Evolutionary conservation across 2,113 vertebrate species (phyloP).

Genomic region (Paramormyrops kingsleyae): DNA sequence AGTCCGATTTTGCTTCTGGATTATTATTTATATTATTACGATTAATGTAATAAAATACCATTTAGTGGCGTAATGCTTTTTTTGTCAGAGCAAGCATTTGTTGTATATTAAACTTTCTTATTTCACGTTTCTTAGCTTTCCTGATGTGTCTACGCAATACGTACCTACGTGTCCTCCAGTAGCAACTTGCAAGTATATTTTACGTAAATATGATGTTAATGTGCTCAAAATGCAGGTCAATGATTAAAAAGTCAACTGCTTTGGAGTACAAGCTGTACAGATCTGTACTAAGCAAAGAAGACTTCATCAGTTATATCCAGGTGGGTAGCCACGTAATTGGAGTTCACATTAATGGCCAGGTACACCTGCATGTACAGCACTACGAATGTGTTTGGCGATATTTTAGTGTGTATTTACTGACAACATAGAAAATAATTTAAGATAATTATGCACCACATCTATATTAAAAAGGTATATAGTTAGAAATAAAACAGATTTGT

Average conservation of each 20-base stretch:
- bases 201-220: neutral
- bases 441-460: neutral
- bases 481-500: neutral
- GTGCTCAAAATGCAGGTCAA: conserved; percentile 57
- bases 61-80: neutral
- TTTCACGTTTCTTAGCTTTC: neutral
- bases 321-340: conserved; percentile 44
- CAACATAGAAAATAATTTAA: neutral
- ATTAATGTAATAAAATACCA: neutral
- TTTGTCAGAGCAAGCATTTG: neutral
- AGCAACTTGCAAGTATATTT: neutral
- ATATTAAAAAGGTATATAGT: neutral
- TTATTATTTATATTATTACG: neutral
- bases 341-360: neutral
- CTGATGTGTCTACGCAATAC: neutral
- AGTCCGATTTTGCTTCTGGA: conserved; percentile 30
- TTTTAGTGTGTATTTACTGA: neutral
- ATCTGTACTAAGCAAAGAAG: conserved; percentile 74
- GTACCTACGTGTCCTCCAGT: neutral
- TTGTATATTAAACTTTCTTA: neutral
- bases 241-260: conserved; percentile 80
- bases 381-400: neutral
- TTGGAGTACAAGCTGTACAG: conserved; percentile 88
- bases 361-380: neutral
- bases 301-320: conserved; percentile 86